Base-by-base conservation (phyloP, 2,113 vertebrate genomes). In the Dendrocopos noguchii region DNA sequence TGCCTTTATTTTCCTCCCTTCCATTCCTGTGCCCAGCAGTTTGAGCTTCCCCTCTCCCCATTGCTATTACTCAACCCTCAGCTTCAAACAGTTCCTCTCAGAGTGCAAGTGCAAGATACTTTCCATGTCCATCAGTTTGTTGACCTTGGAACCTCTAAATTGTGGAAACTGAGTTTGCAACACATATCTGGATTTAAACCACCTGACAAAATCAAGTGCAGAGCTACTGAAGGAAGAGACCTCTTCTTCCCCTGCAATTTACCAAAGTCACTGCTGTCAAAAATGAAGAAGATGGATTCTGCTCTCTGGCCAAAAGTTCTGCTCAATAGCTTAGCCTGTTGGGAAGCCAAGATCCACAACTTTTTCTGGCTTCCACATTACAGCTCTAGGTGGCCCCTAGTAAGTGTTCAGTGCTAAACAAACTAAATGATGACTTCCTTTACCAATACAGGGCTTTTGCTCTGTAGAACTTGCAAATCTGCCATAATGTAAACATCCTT, bases 401-500 rank as follows among this genome's bases (percentile, higher is more conserved):
- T 84, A 97, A 94, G 86, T 81, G 80, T 84, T 88, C 71, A 66
- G 83, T 73, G 60, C 86, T 96, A 95, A 91, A 84, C 84, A 95
- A 94, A 87, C 78, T 74, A 84, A 91, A 76, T 47, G 65, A 84
- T 87, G 64, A 87, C 61, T 90, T 95, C 85, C 93, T 93, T 91
- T 67, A 91, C 60, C 73, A 91, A 60, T 53, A 52, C 53, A 71
- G 72, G 67, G 64, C 47, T 81, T 89, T 84, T 89, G 79, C 94
- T 92, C 81, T 74, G 60, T 42, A 87, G 78, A 92, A 83, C 79
- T 93, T 83, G 82, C 71, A 91, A 87, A 93, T 92, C 78, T 91
- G 87, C 89, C 87, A 19, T 87, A 92, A 93, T 84, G 81, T 93
- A 96, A 96, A 95, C 91, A 96, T 93, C 82, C 47, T 91, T 95